Conservation (phyloP, 2,113 vertebrate genomes). For the Egretta garzetta region DNA sequence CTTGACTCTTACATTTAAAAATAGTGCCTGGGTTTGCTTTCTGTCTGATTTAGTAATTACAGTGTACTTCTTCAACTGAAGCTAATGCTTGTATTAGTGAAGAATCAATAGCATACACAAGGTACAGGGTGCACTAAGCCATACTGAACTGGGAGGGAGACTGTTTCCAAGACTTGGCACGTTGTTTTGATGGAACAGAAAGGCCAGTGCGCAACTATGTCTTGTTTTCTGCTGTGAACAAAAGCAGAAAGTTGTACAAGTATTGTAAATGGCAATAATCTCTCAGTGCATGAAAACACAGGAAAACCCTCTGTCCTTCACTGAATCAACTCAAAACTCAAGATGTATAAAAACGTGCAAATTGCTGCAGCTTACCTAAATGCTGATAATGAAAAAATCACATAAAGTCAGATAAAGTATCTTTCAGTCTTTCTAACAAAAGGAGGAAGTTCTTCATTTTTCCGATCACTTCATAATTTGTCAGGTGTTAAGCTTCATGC, state of each 20-base stretch:
- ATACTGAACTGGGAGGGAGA: not conserved
- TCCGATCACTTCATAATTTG: not conserved
- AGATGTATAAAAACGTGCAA: not conserved
- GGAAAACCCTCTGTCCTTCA: not conserved
- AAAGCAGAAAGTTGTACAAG: not conserved
- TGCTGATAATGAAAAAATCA: not conserved
- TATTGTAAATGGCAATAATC: not conserved
- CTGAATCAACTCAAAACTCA: not conserved
- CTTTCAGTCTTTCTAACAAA: not conserved
- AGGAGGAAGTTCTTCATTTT: not conserved
- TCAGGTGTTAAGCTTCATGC: not conserved
- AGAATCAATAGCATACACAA: not conserved
- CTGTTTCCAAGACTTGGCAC: not conserved
- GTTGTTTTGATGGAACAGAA: not conserved
- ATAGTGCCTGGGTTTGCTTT: not conserved
- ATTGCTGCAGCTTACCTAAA: not conserved
- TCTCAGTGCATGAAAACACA: not conserved
- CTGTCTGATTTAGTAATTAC: not conserved
- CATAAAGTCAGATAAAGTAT: not conserved
- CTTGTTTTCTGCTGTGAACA: not conserved
- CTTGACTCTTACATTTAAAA: not conserved
- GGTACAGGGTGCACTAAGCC: not conserved
- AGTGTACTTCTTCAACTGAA: not conserved
- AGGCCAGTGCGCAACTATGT: rapidly evolving
- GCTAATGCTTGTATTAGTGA: not conserved